Evolutionary conservation across 2,888 invertebrate genomes (phyloP), one percentile per base, ranked within the genome.

Genomic region (Drosophila bunnanda): DNA sequence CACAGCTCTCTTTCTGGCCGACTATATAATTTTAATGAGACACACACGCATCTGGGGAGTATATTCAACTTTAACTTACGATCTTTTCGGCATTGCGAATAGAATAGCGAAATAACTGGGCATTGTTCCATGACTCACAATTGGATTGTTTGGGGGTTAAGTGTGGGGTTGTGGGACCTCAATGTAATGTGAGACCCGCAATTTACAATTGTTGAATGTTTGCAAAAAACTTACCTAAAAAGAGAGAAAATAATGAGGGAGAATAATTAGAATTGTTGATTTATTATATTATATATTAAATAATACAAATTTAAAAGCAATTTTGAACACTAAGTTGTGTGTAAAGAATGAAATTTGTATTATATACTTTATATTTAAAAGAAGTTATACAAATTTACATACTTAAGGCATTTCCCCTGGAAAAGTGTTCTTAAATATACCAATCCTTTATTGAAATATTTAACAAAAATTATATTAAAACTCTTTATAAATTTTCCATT

Each of bases 1-100:
- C 46, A 61, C 20, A 46, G 20, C 54, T 54, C 30, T 38, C 17
- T 62, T 25, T 32, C 64, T 61, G 70, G 71, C 54, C 52, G 54
- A 64, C 80, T 71, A 68, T 78, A 76, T 76, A 50, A 76, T 75
- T 79, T 81, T 87, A 87, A 87, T 82, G 79, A 77, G 81, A 75
- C 69, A 61, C 73, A 75, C 76, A 78, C 78, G 74, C 69, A 73
- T 65, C 55, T 60, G 54, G 52, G 30, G 32, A 56, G 62, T 79
- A 56, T 73, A 44, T 82, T 77, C 74, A 82, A 80, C 83, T 76
- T 83, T 69, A 78, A 83, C 87, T 82, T 82, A 78, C 83, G 66
- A 81, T 67, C 68, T 71, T 54, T 67, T 30, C 38, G 48, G 48
- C 34, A 57, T 56, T 56, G 75, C 38, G 61, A 77, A 65, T 57